Percentiles rank a stretch among this genome's conserved stretches.
phyloP scores from a whole-genome alignment of 2,888 invertebrate species.

The Podotricha telesiphe region DNA sequence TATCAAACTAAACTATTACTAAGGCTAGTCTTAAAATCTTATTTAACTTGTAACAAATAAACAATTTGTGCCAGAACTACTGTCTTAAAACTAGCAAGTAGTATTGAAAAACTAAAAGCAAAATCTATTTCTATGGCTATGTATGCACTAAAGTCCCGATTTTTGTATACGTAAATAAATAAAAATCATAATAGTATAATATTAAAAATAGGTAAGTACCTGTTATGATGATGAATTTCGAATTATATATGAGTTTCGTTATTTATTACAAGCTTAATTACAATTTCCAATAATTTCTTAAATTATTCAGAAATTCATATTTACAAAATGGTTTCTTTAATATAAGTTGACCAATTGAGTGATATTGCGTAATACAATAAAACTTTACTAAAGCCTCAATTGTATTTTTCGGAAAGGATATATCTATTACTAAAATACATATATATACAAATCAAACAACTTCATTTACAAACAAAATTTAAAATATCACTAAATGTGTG shows the following conservation, averaged over 20 bases:
- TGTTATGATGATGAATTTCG: background rate
- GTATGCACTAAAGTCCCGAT: background rate
- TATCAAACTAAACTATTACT: background rate
- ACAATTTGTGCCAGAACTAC: background rate
- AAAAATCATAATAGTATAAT: background rate
- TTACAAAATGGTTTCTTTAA: background rate
- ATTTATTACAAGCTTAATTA: background rate
- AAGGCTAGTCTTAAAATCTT: background rate
- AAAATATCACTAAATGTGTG: no score
- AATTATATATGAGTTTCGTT: background rate
- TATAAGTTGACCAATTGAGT: background rate
- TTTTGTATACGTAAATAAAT: background rate
- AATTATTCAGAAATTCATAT: background rate
- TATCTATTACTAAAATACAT: background rate
- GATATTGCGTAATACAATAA: background rate
- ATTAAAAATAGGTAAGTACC: background rate
- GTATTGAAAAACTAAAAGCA: background rate
- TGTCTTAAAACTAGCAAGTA: background rate
- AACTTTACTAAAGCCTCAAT: background rate
- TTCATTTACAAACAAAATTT: no score
- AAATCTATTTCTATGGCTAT: background rate
- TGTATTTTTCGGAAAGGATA: background rate
- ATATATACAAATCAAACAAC: background rate
- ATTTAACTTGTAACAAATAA: constrained; percentile 4
- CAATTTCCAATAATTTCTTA: background rate